phyloP scores from a whole-genome alignment of 1,140 invertebrate species.

The Hesperophylax magnus region DNA sequence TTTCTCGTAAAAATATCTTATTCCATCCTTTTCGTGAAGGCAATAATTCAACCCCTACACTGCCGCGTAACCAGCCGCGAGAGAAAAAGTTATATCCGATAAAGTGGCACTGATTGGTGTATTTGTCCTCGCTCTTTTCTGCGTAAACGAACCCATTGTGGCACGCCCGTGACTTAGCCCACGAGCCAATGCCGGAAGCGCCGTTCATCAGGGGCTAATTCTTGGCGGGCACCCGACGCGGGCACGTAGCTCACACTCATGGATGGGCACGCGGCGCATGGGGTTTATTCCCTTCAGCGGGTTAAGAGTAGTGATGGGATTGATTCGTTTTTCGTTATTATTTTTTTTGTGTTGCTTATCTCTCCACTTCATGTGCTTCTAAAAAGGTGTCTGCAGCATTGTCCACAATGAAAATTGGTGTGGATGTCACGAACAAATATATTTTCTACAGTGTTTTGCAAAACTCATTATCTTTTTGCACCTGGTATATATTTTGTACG shows the following conservation, averaged over 20 bases:
- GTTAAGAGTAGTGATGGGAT: too few relatives aligned
- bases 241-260: neutral
- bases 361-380: too few relatives aligned
- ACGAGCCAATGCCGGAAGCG: conserved; percentile 28
- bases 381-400: too few relatives aligned
- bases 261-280: neutral
- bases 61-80: conserved; percentile 14
- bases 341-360: too few relatives aligned
- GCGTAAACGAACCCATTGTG: conserved; percentile 56
- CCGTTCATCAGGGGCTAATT: conserved; percentile 47
- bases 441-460: too few relatives aligned
- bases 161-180: neutral
- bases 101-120: conserved; percentile 56
- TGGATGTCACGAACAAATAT: too few relatives aligned
- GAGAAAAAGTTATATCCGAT: conserved; percentile 56
- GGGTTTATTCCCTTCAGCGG: too few relatives aligned
- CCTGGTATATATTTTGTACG: too few relatives aligned
- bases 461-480: too few relatives aligned
- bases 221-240: conserved; percentile 5
- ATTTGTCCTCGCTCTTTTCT: conserved; percentile 48
- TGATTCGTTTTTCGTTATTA: too few relatives aligned
- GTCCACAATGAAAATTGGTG: too few relatives aligned
- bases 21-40: neutral
- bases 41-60: neutral
- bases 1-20: too few relatives aligned